A percentile compares a stretch with the other conserved stretches of the same genome.
These are phyloP conservation scores for Pecten maximus DNA, from an alignment of 2,888 invertebrate species.

Conservation along the genomic window DNA sequence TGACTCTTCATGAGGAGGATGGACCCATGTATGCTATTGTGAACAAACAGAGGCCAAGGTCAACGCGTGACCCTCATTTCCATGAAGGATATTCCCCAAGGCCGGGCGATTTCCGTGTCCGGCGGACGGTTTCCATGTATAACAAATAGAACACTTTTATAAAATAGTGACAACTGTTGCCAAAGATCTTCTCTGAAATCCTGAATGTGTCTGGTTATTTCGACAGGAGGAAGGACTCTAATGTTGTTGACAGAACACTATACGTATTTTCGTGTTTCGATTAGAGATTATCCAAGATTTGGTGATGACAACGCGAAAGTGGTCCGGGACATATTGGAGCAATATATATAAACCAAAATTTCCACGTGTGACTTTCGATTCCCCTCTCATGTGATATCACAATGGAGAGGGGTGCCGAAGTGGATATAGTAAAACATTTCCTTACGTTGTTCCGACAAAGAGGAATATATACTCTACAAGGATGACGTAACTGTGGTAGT, in stretches of 20 bases:
- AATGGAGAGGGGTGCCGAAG: neutral
- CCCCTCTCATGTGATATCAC: neutral
- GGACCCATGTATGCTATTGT: conserved; percentile 51
- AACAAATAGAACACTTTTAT: conserved; percentile 54
- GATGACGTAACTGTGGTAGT: neutral
- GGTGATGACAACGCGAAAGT: conserved; percentile 1
- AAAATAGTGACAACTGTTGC: neutral
- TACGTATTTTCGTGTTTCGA: neutral
- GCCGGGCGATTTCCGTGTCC: conserved; percentile 54
- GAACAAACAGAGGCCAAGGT: conserved; percentile 42
- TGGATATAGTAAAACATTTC: neutral
- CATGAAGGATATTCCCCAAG: conserved; percentile 56
- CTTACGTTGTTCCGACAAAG: neutral
- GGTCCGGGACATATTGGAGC: conserved; percentile 24
- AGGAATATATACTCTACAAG: conserved; percentile 4
- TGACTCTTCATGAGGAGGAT: conserved; percentile 43
- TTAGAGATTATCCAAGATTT: neutral
- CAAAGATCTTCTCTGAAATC: conserved; percentile 19
- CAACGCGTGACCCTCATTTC: conserved; percentile 47
- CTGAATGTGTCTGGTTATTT: conserved; percentile 7
- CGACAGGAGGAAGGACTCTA: neutral
- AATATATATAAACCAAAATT: neutral
- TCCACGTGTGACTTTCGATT: neutral
- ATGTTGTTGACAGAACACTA: neutral
- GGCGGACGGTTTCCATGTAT: conserved; percentile 69